Base-by-base conservation (phyloP, 1,140 invertebrate genomes). In the Panulirus ornatus region DNA sequence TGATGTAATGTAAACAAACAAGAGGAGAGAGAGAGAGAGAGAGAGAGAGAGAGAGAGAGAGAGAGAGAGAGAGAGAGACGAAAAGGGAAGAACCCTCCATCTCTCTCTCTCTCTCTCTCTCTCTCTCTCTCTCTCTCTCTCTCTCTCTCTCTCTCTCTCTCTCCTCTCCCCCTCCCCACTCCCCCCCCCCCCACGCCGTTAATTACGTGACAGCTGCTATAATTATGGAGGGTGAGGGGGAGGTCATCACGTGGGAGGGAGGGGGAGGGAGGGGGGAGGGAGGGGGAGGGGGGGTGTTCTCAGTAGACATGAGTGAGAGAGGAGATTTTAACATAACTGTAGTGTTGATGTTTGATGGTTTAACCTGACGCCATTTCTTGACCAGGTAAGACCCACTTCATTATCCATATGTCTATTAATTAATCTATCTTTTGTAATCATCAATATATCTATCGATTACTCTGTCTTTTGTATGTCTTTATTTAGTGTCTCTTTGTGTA, bases 181-280 rank as follows among this genome's bases (percentile, higher is more conserved):
- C 14, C 47, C 51, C 79, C 38, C 51, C 22, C 79, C 63, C 54
- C 38, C 79, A 58, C 11, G 58, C 16, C 36, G 81, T 58, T 84
- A 84, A 84, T 84, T 84, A 84, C 58, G 70, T 70, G 81, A 84
- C 81, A 84, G 81, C 81, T 27, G 63, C 58, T 84, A 70, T 84
- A 84, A 84, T 84, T 84, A 84, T 84, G 81, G 70, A 42, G 81
- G 36, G 38, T 19, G 11, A n/a, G 36, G 81, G 27, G n/a, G 76
- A 42, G 38, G n/a, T n/a, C n/a, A n/a, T n/a, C n/a, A n/a, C n/a
- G n/a, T n/a, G n/a, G n/a, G n/a, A n/a, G n/a, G 38, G 58, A 54
- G 6, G 36, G 54, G 54, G 34, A 3, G 16, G 30, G 3, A 5
- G 63, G 30, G 63, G 63, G 71, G 51, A 34, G 27, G 8, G 27